These are phyloP conservation scores for Camptogramma bilineatum DNA, from an alignment of 2,888 invertebrate genomes.

Conservation along the genomic window DNA sequence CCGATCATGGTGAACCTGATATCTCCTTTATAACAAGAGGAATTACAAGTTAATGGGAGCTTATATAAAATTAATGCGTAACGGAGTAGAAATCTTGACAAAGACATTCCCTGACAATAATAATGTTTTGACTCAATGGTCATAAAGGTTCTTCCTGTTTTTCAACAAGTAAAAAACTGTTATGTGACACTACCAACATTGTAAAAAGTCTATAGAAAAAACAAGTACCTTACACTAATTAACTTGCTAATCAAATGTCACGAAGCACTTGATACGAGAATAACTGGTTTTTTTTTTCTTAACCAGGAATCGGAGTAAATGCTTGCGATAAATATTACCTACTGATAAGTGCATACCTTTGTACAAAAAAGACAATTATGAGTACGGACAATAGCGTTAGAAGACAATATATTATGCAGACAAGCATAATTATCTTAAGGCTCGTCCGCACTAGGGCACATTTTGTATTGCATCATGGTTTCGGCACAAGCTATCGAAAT, in stretches of 20 bases:
- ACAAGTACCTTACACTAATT: not conserved
- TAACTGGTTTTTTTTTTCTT: constrained; percentile 6
- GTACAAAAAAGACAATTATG: not conserved
- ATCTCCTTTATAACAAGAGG: too few relatives aligned
- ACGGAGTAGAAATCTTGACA: too few relatives aligned
- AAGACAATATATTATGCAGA: too few relatives aligned
- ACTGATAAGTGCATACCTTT: not conserved
- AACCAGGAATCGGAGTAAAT: constrained; percentile 8
- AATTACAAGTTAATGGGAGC: too few relatives aligned
- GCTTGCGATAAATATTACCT: not conserved
- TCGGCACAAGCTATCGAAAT: too few relatives aligned
- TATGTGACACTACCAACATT: not conserved
- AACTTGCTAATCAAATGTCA: constrained; percentile 1
- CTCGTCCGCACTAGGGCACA: too few relatives aligned
- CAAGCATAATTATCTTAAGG: too few relatives aligned
- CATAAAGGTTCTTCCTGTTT: not conserved
- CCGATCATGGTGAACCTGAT: too few relatives aligned
- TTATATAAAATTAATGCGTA: too few relatives aligned
- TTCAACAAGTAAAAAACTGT: constrained; percentile 1
- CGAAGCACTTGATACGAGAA: constrained; percentile 7
- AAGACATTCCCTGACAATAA: too few relatives aligned
- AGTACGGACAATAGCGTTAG: too few relatives aligned
- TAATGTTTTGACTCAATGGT: not conserved
- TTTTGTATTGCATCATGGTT: too few relatives aligned
- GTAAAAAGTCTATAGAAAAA: not conserved